Evolutionary conservation across 2,888 invertebrate species (phyloP).

Genomic region (Notodonta dromedarius): DNA sequence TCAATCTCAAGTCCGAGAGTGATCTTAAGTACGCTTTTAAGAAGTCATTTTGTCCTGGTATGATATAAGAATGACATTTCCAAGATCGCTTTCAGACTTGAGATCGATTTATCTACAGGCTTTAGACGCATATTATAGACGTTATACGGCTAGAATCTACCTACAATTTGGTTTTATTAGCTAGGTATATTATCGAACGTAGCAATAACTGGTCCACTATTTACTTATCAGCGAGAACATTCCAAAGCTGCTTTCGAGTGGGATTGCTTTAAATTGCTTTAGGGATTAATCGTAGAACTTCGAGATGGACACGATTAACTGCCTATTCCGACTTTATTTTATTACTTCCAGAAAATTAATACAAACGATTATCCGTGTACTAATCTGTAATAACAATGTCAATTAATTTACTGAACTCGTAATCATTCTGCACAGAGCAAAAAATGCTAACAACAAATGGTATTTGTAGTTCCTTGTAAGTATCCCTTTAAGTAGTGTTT

Average conservation of each 20-base stretch:
- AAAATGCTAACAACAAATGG: no score
- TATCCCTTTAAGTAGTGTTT: no score
- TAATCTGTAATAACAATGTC: neutral
- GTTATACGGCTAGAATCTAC: no score
- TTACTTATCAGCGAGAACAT: constrained; percentile 23
- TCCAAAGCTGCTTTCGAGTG: constrained; percentile 15
- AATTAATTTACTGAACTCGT: neutral
- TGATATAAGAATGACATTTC: no score
- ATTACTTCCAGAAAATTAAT: constrained; percentile 9
- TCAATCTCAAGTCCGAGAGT: no score
- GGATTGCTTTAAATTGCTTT: constrained; percentile 35
- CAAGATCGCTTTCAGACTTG: no score
- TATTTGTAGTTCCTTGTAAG: no score
- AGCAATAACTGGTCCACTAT: constrained; percentile 26
- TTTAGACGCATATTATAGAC: no score
- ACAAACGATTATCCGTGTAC: constrained; percentile 5
- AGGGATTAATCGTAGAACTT: constrained; percentile 29
- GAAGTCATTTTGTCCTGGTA: no score
- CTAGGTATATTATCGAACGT: neutral
- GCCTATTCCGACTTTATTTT: constrained; percentile 17
- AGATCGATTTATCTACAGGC: no score
- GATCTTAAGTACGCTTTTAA: no score
- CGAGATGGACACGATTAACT: constrained; percentile 23
- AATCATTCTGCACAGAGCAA: no score
- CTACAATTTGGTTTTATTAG: neutral